phyloP scores from a whole-genome alignment of 2,888 invertebrate species.

The Scaptomyza polygonia region DNA sequence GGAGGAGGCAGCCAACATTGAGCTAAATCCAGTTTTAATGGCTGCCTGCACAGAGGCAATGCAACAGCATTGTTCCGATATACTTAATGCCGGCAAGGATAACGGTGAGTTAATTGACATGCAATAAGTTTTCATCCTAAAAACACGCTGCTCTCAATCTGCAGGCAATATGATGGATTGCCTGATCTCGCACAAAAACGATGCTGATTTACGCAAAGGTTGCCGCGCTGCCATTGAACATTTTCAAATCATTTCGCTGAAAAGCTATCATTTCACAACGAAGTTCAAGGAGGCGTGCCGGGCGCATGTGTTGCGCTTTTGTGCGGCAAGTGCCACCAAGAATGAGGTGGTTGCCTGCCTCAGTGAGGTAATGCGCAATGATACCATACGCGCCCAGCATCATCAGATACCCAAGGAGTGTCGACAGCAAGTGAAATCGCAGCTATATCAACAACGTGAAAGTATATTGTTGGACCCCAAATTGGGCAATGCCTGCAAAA shows the following conservation, averaged over 20 bases:
- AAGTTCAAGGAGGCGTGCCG: constrained; percentile 98
- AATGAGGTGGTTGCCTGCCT: constrained; percentile 87
- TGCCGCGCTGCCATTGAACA: constrained; percentile 98
- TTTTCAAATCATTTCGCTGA: constrained; percentile 96
- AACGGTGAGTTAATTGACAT: constrained; percentile 85
- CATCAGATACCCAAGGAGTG: constrained; percentile 94
- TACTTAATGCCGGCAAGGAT: constrained; percentile 89
- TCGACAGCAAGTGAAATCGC: constrained; percentile 94
- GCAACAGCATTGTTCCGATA: constrained; percentile 89
- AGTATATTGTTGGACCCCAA: constrained; percentile 93
- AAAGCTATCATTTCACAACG: constrained; percentile 96
- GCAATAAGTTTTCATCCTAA: too few species aligned
- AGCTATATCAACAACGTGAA: constrained; percentile 96
- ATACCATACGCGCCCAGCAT: constrained; percentile 90
- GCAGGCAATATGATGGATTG: constrained; percentile 95
- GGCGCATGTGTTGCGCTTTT: constrained; percentile 89
- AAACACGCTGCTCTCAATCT: neutral
- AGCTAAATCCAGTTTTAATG: constrained; percentile 94
- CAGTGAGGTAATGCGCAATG: constrained; percentile 95
- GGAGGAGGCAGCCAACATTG: constrained; percentile 94
- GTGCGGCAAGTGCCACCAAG: constrained; percentile 90
- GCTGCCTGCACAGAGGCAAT: constrained; percentile 92
- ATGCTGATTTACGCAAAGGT: constrained; percentile 91
- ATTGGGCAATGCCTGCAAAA: constrained; percentile 91
- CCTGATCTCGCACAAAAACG: constrained; percentile 95